Conservation (phyloP, 2,113 vertebrate species). For the Saimiri boliviensis region DNA sequence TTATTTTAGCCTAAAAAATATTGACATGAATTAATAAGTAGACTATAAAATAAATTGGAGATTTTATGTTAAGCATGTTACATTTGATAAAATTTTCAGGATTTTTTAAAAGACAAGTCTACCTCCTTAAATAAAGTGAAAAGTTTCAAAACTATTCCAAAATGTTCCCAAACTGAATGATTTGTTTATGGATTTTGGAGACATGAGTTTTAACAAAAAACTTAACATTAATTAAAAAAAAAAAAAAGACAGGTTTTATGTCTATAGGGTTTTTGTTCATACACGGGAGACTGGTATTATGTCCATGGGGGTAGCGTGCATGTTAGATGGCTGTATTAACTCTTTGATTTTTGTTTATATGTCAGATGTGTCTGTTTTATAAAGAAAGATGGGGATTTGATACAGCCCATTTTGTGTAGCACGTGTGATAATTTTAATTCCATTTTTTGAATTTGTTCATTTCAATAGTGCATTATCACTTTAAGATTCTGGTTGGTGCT, state of each 20-base stretch:
- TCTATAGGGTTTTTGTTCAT: neutral
- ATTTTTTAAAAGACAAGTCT: neutral
- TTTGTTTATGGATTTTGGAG: conserved; percentile 34
- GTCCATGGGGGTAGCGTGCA: neutral
- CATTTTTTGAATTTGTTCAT: neutral
- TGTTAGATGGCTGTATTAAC: neutral
- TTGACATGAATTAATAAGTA: conserved; percentile 4
- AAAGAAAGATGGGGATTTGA: neutral
- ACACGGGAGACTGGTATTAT: neutral
- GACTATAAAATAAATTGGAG: conserved; percentile 25
- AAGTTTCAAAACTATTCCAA: neutral
- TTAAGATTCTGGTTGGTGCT: neutral
- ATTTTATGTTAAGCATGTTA: conserved; percentile 23
- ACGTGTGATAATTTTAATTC: neutral
- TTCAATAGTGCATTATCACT: neutral
- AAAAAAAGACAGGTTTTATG: neutral
- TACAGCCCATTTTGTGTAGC: neutral
- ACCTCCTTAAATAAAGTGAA: conserved; percentile 18
- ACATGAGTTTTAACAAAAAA: conserved; percentile 10
- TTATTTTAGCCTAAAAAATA: conserved; percentile 1
- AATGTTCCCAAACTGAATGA: neutral
- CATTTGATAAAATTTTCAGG: conserved; percentile 22
- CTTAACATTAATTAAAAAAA: neutral
- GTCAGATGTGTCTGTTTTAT: neutral
- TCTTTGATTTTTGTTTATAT: neutral